These are phyloP conservation scores for Pteruthius melanotis DNA, from an alignment of 2,113 vertebrate species.

Conservation along the genomic window DNA sequence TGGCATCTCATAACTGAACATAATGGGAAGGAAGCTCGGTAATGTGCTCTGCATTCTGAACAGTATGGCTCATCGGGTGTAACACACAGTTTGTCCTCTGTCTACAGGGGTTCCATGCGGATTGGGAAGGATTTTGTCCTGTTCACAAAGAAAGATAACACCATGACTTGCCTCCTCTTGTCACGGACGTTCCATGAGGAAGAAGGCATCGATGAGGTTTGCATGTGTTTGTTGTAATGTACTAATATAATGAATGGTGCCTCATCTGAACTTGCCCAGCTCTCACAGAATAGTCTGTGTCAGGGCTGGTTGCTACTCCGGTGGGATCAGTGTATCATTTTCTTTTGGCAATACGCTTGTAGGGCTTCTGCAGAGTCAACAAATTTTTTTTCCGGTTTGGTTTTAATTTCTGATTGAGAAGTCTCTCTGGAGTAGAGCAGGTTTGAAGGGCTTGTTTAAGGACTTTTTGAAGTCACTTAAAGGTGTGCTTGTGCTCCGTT, in stretches of 20 bases:
- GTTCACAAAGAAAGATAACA: conserved; percentile 91
- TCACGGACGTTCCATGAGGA: conserved; percentile 97
- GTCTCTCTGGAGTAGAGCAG: neutral
- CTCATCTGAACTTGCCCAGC: neutral
- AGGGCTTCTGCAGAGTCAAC: neutral
- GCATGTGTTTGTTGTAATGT: neutral
- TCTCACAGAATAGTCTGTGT: neutral
- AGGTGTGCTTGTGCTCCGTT: neutral
- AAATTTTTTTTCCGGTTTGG: neutral
- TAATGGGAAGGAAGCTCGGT: neutral
- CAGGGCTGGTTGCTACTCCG: neutral
- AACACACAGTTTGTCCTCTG: neutral
- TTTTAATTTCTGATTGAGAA: neutral
- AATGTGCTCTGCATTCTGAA: neutral
- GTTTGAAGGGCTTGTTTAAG: neutral
- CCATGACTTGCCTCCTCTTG: conserved; percentile 92
- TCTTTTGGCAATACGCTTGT: neutral
- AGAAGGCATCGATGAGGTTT: conserved; percentile 96
- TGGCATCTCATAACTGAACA: neutral
- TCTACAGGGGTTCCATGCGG: conserved; percentile 91
- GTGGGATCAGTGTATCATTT: neutral
- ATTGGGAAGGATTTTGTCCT: conserved; percentile 98
- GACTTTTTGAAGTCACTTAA: neutral
- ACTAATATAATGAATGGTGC: neutral
- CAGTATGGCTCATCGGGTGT: neutral